phyloP scores from a whole-genome alignment of 2,888 invertebrate genomes.

The Bembecia ichneumoniformis region DNA sequence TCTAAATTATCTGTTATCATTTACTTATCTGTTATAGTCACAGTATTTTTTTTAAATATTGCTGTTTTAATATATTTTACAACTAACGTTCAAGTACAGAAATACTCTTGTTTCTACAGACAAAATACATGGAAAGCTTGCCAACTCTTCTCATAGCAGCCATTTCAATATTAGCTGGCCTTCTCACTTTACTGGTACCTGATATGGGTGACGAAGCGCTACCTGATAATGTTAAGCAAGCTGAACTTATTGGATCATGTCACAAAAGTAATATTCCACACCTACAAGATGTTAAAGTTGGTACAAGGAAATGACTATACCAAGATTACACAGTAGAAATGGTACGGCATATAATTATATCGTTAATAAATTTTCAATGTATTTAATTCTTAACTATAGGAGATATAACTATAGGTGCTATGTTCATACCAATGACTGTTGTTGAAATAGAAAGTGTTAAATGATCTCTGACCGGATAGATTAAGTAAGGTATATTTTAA shows the following conservation, averaged over 20 bases:
- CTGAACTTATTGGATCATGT: conserved; percentile 16
- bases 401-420: too few relatives aligned
- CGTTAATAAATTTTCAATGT: not conserved
- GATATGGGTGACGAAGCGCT: conserved; percentile 46
- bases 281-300: not conserved
- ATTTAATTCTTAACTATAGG: too few relatives aligned
- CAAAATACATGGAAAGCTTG: conserved; percentile 37
- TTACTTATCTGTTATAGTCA: not conserved
- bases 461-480: too few relatives aligned
- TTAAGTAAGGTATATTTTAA: too few relatives aligned
- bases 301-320: not conserved
- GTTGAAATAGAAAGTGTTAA: too few relatives aligned
- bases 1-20: not conserved
- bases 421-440: too few relatives aligned
- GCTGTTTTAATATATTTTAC: too few relatives aligned
- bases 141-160: conserved; percentile 50
- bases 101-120: conserved; percentile 23
- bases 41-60: too few relatives aligned
- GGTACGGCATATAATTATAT: not conserved
- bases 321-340: not conserved
- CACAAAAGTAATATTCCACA: not conserved
- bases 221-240: conserved; percentile 45
- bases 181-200: conserved; percentile 41
- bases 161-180: conserved; percentile 42
- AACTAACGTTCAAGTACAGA: too few relatives aligned